Evolutionary conservation across 2,888 invertebrate genomes (phyloP), one percentile per base, ranked within the genome.

Genomic region (Oscheius onirici): DNA sequence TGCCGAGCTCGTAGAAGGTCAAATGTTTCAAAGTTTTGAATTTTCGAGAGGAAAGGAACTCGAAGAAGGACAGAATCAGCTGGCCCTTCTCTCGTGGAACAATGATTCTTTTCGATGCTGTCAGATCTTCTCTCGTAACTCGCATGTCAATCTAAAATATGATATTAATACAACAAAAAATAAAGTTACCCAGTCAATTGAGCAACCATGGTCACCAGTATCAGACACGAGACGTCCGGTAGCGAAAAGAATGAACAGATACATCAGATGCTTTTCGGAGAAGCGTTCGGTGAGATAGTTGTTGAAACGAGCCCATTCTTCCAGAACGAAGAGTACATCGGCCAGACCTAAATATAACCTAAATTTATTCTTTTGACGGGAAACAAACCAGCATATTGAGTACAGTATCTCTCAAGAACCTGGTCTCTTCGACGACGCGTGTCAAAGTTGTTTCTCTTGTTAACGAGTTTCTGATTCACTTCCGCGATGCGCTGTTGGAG

Each of bases 161-260:
- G 28, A 34, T 52, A 2, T 49, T 20, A 34, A 63, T 6, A 43
- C 2, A 43, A 61, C 41, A 5, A 13, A 13, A 61, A 2, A 15
- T 1, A 61, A 15, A 22, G 43, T 1, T 13, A 68, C 68, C 55
- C 44, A 46, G 40, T 55, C 57, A 20, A 68, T 8, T 11, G 17
- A 28, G 17, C 11, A 15, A n/a, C 24, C 20, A 8, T 41, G 22
- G 2, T 60, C 41, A 10, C 60, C 49, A 5, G 55, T 63, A 20
- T 34, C 46, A 8, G 69, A 55, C 22, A n/a, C 68, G 13, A 68
- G 15, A 3, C 22, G 44, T 3, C 51, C 51, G 44, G 75, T 78
- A 11, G 73, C 76, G 34, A 73, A 76, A 0, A 78, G 69, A 34
- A 78, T 73, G 46, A 78, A 74, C 8, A 78, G 55, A 1, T 75